Percentiles rank a stretch among this genome's conserved stretches.
These are phyloP conservation scores for Agrypnia vestita DNA, from an alignment of 1,140 invertebrate genomes.

Conservation along the genomic window DNA sequence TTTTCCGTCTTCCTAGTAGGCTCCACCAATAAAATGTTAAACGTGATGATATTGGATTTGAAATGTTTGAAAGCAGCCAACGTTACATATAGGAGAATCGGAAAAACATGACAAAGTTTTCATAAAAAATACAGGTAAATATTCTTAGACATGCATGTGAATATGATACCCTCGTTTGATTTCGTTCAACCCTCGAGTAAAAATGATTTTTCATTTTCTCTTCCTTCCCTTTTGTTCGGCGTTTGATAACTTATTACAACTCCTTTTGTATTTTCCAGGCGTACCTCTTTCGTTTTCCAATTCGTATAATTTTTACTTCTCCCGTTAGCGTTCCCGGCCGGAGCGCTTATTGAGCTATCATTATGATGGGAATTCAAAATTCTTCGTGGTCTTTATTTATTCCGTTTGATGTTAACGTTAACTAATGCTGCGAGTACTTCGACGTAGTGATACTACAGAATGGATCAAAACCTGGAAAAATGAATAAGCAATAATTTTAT, in stretches of 20 bases:
- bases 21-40: too few species aligned
- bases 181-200: slow-evolving; percentile 24
- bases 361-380: slow-evolving; percentile 39
- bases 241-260: slow-evolving; percentile 58
- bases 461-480: neutral
- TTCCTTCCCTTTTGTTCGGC: slow-evolving; percentile 50
- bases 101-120: too few species aligned
- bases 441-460: slow-evolving; percentile 17
- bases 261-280: slow-evolving; percentile 55
- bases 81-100: too few species aligned
- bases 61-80: too few species aligned
- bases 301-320: slow-evolving; percentile 12
- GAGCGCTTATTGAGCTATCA: slow-evolving; percentile 29
- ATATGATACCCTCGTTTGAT: slow-evolving; percentile 16
- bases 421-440: neutral
- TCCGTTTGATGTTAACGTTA: slow-evolving; percentile 23
- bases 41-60: too few species aligned
- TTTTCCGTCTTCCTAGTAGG: too few species aligned
- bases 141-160: too few species aligned
- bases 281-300: slow-evolving; percentile 33
- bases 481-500: too few species aligned
- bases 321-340: neutral
- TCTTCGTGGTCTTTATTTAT: slow-evolving; percentile 25
- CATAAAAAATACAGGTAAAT: too few species aligned
- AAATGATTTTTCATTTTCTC: slow-evolving; percentile 41